Evolutionary conservation across 2,113 vertebrate species (phyloP).

Genomic region (Candoia aspera): DNA sequence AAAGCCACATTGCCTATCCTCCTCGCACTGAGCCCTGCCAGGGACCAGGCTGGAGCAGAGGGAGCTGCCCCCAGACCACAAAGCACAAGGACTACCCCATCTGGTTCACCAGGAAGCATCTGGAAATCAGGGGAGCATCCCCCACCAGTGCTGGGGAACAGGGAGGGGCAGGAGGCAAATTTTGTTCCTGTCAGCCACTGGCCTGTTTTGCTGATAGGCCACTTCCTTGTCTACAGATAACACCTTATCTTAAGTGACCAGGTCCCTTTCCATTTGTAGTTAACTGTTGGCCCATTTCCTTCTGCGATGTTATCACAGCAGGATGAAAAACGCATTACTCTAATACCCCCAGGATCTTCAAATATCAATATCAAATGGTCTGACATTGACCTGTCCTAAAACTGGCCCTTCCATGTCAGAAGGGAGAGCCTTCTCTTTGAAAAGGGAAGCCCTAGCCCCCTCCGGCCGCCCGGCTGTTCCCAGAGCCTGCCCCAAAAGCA

Average conservation of each 20-base stretch:
- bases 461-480: conserved; percentile 63
- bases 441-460: conserved; percentile 8
- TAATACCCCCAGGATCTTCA: conserved; percentile 80
- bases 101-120: background rate
- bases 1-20: background rate
- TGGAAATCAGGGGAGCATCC: background rate
- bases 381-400: conserved; percentile 82
- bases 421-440: conserved; percentile 53
- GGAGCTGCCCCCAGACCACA: background rate
- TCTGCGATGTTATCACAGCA: conserved; percentile 77
- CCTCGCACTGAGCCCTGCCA: background rate
- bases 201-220: conserved; percentile 84
- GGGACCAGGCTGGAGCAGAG: background rate
- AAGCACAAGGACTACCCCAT: background rate
- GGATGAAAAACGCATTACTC: conserved; percentile 84
- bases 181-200: conserved; percentile 87
- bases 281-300: conserved; percentile 83
- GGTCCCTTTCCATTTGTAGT: conserved; percentile 95
- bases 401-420: conserved; percentile 70
- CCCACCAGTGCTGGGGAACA: conserved; percentile 40
- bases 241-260: conserved; percentile 96
- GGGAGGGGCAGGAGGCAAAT: conserved; percentile 81
- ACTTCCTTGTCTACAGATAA: conserved; percentile 92
- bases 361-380: conserved; percentile 85
- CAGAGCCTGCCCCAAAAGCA: conserved; percentile 11